Conservation (phyloP, 2,797 vertebrate genomes). For the Oryzias sinensis region DNA sequence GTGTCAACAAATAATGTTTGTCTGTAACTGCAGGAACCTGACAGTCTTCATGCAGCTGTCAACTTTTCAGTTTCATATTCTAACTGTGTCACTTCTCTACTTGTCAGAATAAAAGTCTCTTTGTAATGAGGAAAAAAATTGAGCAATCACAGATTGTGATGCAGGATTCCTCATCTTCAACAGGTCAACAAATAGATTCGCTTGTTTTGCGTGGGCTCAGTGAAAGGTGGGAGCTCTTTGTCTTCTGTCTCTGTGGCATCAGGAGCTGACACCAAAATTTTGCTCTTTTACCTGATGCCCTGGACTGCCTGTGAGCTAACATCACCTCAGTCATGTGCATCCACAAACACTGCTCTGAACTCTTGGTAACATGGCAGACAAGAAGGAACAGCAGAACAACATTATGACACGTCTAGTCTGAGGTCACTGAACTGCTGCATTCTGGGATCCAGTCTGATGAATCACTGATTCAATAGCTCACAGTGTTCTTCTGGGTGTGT, state of each 20-base stretch:
- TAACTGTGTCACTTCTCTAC: too few species aligned
- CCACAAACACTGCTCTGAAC: conserved; percentile 51
- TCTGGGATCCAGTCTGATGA: conserved; percentile 45
- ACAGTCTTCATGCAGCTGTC: too few species aligned
- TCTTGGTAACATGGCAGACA: conserved; percentile 66
- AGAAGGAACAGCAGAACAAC: conserved; percentile 53
- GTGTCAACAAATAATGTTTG: not conserved
- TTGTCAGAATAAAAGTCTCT: too few species aligned
- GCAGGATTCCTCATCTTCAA: too few species aligned
- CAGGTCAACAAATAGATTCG: too few species aligned
- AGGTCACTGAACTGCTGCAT: conserved; percentile 21
- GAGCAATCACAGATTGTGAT: too few species aligned
- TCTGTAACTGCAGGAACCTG: not conserved
- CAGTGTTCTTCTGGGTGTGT: conserved; percentile 33
- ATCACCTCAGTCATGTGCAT: conserved; percentile 25
- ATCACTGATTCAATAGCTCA: conserved; percentile 53
- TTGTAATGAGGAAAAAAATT: too few species aligned
- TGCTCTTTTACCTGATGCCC: not conserved
- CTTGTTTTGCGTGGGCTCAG: too few species aligned
- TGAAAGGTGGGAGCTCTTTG: too few species aligned
- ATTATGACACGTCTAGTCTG: conserved; percentile 46
- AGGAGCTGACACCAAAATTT: too few species aligned
- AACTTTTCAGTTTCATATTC: too few species aligned
- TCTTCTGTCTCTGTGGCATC: too few species aligned
- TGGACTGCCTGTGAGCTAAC: conserved; percentile 13